Evolutionary conservation across 2,888 invertebrate genomes (phyloP).

Genomic region (Ennomos fuscantarius): DNA sequence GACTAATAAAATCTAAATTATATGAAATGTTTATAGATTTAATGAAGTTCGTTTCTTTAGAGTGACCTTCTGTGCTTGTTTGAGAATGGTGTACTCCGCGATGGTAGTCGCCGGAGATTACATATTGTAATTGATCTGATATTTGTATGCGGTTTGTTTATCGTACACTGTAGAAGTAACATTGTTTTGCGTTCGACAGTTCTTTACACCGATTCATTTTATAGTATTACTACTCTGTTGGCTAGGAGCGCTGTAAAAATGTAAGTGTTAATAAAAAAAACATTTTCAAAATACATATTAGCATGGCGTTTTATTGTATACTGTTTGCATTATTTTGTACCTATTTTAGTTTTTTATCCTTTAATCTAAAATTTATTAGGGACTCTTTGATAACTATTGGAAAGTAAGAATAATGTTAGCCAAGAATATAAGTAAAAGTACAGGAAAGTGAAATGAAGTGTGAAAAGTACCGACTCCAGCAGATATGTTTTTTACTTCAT

Average conservation of each 20-base stretch:
- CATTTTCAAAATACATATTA: slow-evolving; percentile 83
- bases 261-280: slow-evolving; percentile 85
- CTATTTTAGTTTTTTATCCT: slow-evolving; percentile 26
- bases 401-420: too few relatives aligned
- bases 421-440: too few relatives aligned
- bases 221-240: slow-evolving; percentile 85
- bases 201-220: slow-evolving; percentile 83
- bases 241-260: slow-evolving; percentile 86
- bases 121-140: slow-evolving; percentile 63
- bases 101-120: slow-evolving; percentile 71
- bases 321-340: slow-evolving; percentile 39
- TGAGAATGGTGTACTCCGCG: slow-evolving; percentile 72
- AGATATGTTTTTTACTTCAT: too few relatives aligned
- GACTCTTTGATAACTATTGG: too few relatives aligned
- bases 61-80: slow-evolving; percentile 80
- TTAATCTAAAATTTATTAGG: not conserved
- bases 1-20: slow-evolving; percentile 84
- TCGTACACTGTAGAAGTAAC: slow-evolving; percentile 82
- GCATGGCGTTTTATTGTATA: slow-evolving; percentile 63
- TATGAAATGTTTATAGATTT: slow-evolving; percentile 85
- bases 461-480: not conserved
- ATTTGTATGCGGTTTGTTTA: slow-evolving; percentile 77
- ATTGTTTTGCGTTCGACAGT: slow-evolving; percentile 84
- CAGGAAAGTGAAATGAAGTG: too few relatives aligned
- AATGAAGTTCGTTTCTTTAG: slow-evolving; percentile 82